Base-by-base conservation (phyloP, 2,797 vertebrate genomes). In the Aselliscus stoliczkanus region DNA sequence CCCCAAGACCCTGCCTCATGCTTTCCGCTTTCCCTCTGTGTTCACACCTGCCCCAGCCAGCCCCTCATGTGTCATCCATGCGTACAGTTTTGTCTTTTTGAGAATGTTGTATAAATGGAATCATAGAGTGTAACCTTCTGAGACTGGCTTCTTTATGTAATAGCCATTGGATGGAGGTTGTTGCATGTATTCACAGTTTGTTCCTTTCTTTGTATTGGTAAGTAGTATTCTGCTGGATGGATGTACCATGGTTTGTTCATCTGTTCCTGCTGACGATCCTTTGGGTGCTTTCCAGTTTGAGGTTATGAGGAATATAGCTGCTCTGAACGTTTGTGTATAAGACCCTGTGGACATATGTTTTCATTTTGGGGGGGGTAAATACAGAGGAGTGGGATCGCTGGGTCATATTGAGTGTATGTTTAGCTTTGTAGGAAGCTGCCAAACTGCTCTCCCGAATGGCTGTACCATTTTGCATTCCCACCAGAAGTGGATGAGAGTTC, bases 161-260 rank as follows among this genome's bases (percentile, higher is more conserved):
- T 34, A 44, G 56, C 34, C 52, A 6, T 18, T 50, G 47, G 47
- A 15, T 50, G 47, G 7, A 14, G 17, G n/a, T 23, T 50, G 34
- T 64, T 37, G 17, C 12, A 9, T 6, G 31, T 50, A 2, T 70
- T 18, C 4, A 0, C 4, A 4, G 20, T 29, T 18, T 0, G 1
- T 27, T 58, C 34, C 60, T 50, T 50, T 50, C 14, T 64, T 52
- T 42, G n/a, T 31, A 11, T 54, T 29, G 13, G 18, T n/a, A 3
- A 42, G 47, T 8, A 4, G 25, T 27, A 52, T 31, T 75, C 39
- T 5, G 2, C 8, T 58, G 52, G 20, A 0, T 15, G 50, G 9
- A 7, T 9, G 1, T 34, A 21, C 37, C 20, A 1, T 9, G 4
- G 8, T 37, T 17, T 8, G 31, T 2, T 65, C 39, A 5, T 67